Evolutionary conservation across 2,888 invertebrate species (phyloP).

Genomic region (Xestobium rufovillosum): DNA sequence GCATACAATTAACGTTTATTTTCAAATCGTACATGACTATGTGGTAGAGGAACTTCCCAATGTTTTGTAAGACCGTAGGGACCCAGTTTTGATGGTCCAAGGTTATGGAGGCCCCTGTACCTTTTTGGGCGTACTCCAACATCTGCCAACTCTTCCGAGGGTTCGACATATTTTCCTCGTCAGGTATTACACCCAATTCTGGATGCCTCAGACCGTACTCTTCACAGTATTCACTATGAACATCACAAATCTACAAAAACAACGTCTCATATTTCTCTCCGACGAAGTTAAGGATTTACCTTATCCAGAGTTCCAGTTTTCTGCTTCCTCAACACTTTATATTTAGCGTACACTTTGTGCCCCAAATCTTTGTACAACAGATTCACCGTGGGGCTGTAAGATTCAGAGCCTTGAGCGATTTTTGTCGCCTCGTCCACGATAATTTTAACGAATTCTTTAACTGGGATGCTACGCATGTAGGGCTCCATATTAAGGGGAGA

Average conservation of each 20-base stretch:
- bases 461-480: slow-evolving; percentile 37
- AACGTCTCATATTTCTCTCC: no score
- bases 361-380: slow-evolving; percentile 62
- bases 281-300: no score
- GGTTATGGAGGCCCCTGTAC: slow-evolving; percentile 32
- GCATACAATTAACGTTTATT: slow-evolving; percentile 67
- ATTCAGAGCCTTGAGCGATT: slow-evolving; percentile 70
- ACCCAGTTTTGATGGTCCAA: slow-evolving; percentile 58
- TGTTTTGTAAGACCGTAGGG: slow-evolving; percentile 49
- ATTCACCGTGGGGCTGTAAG: slow-evolving; percentile 64
- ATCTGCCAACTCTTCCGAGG: slow-evolving; percentile 68
- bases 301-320: slow-evolving; percentile 60
- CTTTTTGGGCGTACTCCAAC: slow-evolving; percentile 45
- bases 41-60: slow-evolving; percentile 82
- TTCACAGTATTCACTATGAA: slow-evolving; percentile 37
- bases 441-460: slow-evolving; percentile 50
- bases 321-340: slow-evolving; percentile 58
- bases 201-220: slow-evolving; percentile 29
- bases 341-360: slow-evolving; percentile 57
- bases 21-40: slow-evolving; percentile 81
- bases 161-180: slow-evolving; percentile 40
- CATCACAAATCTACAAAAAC: slow-evolving; percentile 27
- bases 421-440: slow-evolving; percentile 61
- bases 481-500: slow-evolving; percentile 34
- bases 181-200: slow-evolving; percentile 29